Evolutionary conservation across 2,797 vertebrate species (phyloP).

Genomic region (Trachurus trachurus): DNA sequence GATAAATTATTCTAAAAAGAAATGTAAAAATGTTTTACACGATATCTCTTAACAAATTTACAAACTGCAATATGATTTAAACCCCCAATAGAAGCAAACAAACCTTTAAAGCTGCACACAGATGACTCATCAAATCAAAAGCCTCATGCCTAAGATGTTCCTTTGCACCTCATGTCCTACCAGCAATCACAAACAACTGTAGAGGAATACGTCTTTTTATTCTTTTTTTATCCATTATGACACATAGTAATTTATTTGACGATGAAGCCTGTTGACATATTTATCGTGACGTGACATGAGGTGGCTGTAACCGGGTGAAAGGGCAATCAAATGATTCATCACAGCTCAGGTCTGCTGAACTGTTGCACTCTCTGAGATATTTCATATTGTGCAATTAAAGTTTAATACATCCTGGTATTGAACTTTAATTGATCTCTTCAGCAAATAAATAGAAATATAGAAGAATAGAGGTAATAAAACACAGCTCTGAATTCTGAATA

Average conservation of each 20-base stretch:
- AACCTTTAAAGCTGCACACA: constrained; percentile 11
- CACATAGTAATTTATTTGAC: neutral
- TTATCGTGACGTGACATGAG: constrained; percentile 11
- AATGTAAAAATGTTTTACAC: too few species aligned
- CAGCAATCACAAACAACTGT: neutral
- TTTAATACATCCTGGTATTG: neutral
- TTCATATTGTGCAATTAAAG: neutral
- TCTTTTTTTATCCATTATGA: neutral
- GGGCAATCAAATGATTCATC: constrained; percentile 29
- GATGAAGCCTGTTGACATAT: constrained; percentile 4
- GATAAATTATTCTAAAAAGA: too few species aligned
- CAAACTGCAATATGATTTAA: neutral
- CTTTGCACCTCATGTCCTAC: neutral
- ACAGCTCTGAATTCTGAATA: neutral
- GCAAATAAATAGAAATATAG: neutral
- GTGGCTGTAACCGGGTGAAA: constrained; percentile 17
- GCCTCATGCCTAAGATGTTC: constrained; percentile 9
- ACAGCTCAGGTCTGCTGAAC: constrained; percentile 13
- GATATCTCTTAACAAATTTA: too few species aligned
- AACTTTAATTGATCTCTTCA: neutral
- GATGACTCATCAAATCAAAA: constrained; percentile 53
- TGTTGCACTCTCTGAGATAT: constrained; percentile 7
- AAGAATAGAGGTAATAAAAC: neutral
- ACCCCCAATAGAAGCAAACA: neutral
- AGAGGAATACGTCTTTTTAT: neutral